phyloP scores from a whole-genome alignment of 2,113 vertebrate genomes.

The Shinisaurus crocodilurus region DNA sequence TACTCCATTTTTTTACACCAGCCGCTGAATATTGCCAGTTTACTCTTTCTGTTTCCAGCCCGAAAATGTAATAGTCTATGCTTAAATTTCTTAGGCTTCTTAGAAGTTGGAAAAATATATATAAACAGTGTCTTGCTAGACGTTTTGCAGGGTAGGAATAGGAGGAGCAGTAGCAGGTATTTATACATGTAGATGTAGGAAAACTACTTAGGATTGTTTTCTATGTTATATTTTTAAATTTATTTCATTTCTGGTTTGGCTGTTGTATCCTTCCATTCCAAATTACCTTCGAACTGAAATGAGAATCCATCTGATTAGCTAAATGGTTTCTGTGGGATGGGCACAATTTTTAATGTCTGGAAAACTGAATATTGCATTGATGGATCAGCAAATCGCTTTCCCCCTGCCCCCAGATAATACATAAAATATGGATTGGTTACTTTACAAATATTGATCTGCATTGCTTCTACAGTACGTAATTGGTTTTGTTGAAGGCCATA shows the following conservation, averaged over 20 bases:
- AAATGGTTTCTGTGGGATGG: neutral
- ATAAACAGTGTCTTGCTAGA: neutral
- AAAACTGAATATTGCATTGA: neutral
- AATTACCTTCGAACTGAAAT: neutral
- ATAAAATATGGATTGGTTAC: neutral
- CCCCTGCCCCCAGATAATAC: neutral
- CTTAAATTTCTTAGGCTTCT: neutral
- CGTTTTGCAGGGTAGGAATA: neutral
- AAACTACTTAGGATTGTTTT: neutral
- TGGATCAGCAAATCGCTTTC: neutral
- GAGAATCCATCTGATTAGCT: neutral
- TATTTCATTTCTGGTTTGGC: neutral
- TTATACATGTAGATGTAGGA: neutral
- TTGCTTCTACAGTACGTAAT: neutral
- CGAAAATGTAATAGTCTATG: neutral
- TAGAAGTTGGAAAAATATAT: neutral
- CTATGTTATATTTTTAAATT: neutral
- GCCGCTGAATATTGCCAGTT: neutral
- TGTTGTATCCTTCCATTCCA: neutral
- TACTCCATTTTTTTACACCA: too few species aligned
- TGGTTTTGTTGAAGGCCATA: constrained; percentile 1
- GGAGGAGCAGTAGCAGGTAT: neutral
- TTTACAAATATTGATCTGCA: neutral
- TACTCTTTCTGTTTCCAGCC: neutral
- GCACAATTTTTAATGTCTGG: neutral